These are phyloP conservation scores for Cottoperca gobio DNA, from an alignment of 2,797 vertebrate species.

Conservation along the genomic window DNA sequence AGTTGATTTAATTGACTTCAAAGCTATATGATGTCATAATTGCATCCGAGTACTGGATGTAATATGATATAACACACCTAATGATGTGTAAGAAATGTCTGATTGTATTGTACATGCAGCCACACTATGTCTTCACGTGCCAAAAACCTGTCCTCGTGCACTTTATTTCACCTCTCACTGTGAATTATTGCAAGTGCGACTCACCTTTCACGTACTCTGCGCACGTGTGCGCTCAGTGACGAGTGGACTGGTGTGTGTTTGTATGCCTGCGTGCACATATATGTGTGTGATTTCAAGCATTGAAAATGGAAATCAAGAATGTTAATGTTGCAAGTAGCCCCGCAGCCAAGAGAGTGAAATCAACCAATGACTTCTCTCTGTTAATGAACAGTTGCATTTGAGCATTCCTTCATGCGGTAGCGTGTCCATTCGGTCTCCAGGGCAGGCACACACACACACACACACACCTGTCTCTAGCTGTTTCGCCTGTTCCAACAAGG, in stretches of 20 bases:
- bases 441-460: slow-evolving; percentile 11
- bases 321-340: slow-evolving; percentile 62
- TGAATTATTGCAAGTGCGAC: slow-evolving; percentile 50
- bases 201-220: slow-evolving; percentile 48
- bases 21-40: not conserved
- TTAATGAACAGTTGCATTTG: slow-evolving; percentile 63
- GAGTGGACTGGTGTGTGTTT: not conserved
- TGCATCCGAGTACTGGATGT: not conserved
- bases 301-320: slow-evolving; percentile 46
- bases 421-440: slow-evolving; percentile 10
- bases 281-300: slow-evolving; percentile 33
- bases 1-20: not conserved
- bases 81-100: not conserved
- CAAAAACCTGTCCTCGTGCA: slow-evolving; percentile 45
- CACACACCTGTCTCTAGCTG: slow-evolving; percentile 53
- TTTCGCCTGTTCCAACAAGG: slow-evolving; percentile 45
- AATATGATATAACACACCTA: not conserved
- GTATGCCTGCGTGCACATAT: not conserved
- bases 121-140: slow-evolving; percentile 5
- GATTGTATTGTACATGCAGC: not conserved
- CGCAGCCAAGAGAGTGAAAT: slow-evolving; percentile 41
- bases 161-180: slow-evolving; percentile 49
- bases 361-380: slow-evolving; percentile 46
- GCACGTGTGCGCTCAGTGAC: slow-evolving; percentile 34
- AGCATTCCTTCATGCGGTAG: slow-evolving; percentile 43